Base-by-base conservation (phyloP, 2,797 vertebrate species). In the Melanotaenia pygmaea region DNA sequence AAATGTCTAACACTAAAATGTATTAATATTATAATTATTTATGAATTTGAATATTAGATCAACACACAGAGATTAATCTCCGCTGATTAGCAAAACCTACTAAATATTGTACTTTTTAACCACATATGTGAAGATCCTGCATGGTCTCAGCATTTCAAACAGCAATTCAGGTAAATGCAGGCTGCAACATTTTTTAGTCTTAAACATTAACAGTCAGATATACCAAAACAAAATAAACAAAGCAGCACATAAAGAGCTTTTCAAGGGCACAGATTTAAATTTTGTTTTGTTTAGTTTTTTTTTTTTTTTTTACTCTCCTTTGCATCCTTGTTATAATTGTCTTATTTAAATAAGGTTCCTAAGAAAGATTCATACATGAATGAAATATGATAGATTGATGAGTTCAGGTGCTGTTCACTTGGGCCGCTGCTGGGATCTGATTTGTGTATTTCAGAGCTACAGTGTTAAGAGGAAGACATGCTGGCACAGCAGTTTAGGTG, bases 401-500 rank as follows among this genome's bases (percentile, higher is more conserved):
- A 59, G 56, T 78, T 56, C 71, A 53, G 59, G 63, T 43, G 13
- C 34, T 71, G 63, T 87, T 87, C 74, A 81, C 80, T 64, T 22
- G 9, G 81, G 74, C 74, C 59, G 77, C 80, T 72, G 79, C 80
- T 50, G 53, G 18, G 53, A 64, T 84, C 75, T 82, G 70, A 89
- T 86, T 85, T 89, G 82, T 90, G 82, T 86, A 78, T 89, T 90
- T 77, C 58, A 82, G 73, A 71, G 76, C 73, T 70, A 70, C 60
- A 54, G 53, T 64, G 66, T 79, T 34, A 74, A 78, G 64, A 77
- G 81, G 72, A 61, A 59, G 71, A 90, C 77, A 69, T 88, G 90
- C 90, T 89, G 86, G 67, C 79, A 10, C 90, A 87, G 91, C 91
- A 20, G 40, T 90, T 84, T 80, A 47, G 62, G 80, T 87, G 85